phyloP scores from a whole-genome alignment of 1,140 invertebrate species.

The Atta texana region DNA sequence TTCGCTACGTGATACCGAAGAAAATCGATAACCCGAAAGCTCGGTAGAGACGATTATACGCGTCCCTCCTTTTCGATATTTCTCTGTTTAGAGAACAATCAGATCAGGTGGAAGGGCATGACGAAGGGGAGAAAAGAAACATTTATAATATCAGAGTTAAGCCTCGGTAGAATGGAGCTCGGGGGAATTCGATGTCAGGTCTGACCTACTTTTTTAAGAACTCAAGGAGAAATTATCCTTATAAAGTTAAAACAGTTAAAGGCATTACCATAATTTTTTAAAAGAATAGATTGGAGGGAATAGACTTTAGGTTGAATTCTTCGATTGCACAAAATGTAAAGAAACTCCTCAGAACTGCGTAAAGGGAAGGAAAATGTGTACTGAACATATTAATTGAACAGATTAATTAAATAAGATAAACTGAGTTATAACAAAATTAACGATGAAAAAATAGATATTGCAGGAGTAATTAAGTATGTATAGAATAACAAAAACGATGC shows the following conservation, averaged over 20 bases:
- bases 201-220: conserved; percentile 37
- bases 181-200: background rate
- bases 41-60: conserved; percentile 10
- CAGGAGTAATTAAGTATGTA: conserved; percentile 28
- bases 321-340: background rate
- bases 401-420: conserved; percentile 29
- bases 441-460: conserved; percentile 22
- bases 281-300: background rate
- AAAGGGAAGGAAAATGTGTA: background rate
- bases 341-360: background rate
- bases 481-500: conserved; percentile 14
- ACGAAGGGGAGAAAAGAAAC: conserved; percentile 11
- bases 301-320: background rate
- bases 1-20: conserved; percentile 28
- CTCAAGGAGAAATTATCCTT: conserved; percentile 54
- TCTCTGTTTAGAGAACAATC: background rate
- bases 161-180: background rate
- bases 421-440: conserved; percentile 34
- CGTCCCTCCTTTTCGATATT: conserved; percentile 36
- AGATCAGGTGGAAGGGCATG: conserved; percentile 15
- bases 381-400: background rate
- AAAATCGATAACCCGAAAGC: conserved; percentile 22
- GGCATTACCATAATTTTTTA: background rate
- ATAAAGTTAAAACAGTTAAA: conserved; percentile 12
- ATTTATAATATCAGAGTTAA: conserved; percentile 44